Evolutionary conservation across 2,888 invertebrate genomes (phyloP).

Genomic region (Tetranychus truncatus): DNA sequence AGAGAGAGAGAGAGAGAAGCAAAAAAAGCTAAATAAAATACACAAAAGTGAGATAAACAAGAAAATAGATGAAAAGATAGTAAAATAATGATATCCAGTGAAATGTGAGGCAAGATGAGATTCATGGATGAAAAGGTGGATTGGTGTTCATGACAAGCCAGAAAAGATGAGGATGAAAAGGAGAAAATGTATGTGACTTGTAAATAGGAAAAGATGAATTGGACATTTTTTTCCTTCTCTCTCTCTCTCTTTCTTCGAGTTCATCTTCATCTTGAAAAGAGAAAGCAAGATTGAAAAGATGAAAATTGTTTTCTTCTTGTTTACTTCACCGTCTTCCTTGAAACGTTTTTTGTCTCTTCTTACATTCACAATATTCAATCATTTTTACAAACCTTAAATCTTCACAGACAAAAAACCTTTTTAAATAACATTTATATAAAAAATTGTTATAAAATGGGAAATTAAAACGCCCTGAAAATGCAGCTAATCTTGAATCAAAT

Average conservation of each 20-base stretch:
- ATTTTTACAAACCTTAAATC: too few species aligned
- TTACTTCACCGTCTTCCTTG: too few species aligned
- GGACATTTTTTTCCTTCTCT: too few species aligned
- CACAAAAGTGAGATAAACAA: background rate
- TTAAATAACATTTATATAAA: too few species aligned
- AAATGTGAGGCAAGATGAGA: slow-evolving; percentile 2
- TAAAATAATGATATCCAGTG: background rate
- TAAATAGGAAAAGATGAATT: too few species aligned
- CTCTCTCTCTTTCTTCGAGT: background rate
- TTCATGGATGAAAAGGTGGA: background rate
- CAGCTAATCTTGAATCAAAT: too few species aligned
- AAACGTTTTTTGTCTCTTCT: too few species aligned
- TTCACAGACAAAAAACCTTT: too few species aligned
- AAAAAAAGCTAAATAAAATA: slow-evolving; percentile 1
- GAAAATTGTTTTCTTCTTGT: too few species aligned
- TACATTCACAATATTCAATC: too few species aligned
- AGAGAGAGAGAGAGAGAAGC: background rate
- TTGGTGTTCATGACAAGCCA: background rate
- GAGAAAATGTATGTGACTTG: background rate
- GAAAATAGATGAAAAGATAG: background rate
- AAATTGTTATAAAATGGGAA: too few species aligned
- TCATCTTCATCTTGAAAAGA: background rate
- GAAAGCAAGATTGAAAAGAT: slow-evolving; percentile 1
- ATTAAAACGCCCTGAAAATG: too few species aligned
- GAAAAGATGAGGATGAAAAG: background rate